Base-by-base conservation (phyloP, 2,888 invertebrate genomes). In the Blastobasis lacticolella region DNA sequence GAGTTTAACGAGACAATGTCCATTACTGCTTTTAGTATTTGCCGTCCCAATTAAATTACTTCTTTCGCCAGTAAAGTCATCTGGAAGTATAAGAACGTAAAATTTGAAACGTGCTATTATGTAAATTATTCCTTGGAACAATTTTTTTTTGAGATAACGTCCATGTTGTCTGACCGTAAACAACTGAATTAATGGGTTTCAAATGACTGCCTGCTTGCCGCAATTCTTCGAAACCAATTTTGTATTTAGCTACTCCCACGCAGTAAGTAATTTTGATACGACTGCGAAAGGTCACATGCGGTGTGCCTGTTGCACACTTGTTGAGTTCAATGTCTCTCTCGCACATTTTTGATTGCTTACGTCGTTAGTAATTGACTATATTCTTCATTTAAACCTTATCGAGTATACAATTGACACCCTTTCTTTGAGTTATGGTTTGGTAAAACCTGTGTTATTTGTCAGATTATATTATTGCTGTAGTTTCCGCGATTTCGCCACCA, bases 191-290 rank as follows among this genome's bases (percentile, higher is more conserved):
- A 73, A 76, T 78, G 72, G 62, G 66, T 67, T 73, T 69, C 73
- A 64, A 74, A 73, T 74, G 70, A 67, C 69, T 73, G 69, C 70
- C 73, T 72, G 67, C 69, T 75, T 70, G 69, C 66, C 64, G 65
- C 71, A 75, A 69, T 81, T 82, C 79, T 67, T 73, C 71, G 81
- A 76, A 81, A 70, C 73, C 76, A 79, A 79, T 83, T 81, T 81
- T 73, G 79, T 77, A 76, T 78, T 79, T 78, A 75, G 72, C 72
- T 66, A 71, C 81, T 71, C 80, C 81, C 77, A 81, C 81, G 71
- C 78, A 71, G 62, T 68, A 71, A 66, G 71, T 73, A 69, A 76
- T 75, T 72, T 71, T 66, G 68, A 63, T 69, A 65, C 68, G 66
- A 67, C 60, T 69, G 60, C 64, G 66, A 70, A 75, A 79, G 73